Evolutionary conservation across 2,888 invertebrate species (phyloP).

Genomic region (Thera obeliscata): DNA sequence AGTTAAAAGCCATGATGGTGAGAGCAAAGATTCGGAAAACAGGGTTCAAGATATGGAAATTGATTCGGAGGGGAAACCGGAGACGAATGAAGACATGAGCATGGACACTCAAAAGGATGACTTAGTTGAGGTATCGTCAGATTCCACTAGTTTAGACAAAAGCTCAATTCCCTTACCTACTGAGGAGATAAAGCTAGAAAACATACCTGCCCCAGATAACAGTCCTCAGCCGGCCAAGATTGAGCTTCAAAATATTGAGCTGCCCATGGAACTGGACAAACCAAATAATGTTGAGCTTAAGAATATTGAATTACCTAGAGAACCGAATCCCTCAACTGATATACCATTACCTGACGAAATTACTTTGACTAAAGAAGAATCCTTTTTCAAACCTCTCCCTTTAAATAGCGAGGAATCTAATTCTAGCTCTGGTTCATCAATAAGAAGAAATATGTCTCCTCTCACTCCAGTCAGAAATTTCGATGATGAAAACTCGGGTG

Average conservation of each 20-base stretch:
- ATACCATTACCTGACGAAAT: slow-evolving; percentile 69
- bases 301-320: slow-evolving; percentile 67
- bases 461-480: slow-evolving; percentile 78
- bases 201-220: slow-evolving; percentile 72
- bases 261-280: slow-evolving; percentile 64
- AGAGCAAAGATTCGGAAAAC: slow-evolving; percentile 29
- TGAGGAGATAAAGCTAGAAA: slow-evolving; percentile 70
- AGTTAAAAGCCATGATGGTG: slow-evolving; percentile 84
- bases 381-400: slow-evolving; percentile 66
- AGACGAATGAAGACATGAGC: slow-evolving; percentile 41
- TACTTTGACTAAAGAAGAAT: slow-evolving; percentile 56
- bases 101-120: slow-evolving; percentile 39
- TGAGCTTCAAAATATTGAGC: slow-evolving; percentile 65
- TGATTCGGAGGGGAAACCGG: slow-evolving; percentile 46
- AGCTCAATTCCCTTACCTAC: slow-evolving; percentile 60
- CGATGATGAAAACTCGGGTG: slow-evolving; percentile 78
- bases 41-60: slow-evolving; percentile 63
- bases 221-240: slow-evolving; percentile 63
- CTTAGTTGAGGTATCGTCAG: slow-evolving; percentile 28
- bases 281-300: slow-evolving; percentile 61
- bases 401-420: slow-evolving; percentile 68
- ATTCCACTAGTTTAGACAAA: slow-evolving; percentile 59
- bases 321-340: slow-evolving; percentile 52
- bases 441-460: slow-evolving; percentile 78
- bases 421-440: slow-evolving; percentile 73